A percentile compares a stretch with the other conserved stretches of the same genome.
phyloP scores from a whole-genome alignment of 2,797 vertebrate genomes.

The Luscinia luscinia region DNA sequence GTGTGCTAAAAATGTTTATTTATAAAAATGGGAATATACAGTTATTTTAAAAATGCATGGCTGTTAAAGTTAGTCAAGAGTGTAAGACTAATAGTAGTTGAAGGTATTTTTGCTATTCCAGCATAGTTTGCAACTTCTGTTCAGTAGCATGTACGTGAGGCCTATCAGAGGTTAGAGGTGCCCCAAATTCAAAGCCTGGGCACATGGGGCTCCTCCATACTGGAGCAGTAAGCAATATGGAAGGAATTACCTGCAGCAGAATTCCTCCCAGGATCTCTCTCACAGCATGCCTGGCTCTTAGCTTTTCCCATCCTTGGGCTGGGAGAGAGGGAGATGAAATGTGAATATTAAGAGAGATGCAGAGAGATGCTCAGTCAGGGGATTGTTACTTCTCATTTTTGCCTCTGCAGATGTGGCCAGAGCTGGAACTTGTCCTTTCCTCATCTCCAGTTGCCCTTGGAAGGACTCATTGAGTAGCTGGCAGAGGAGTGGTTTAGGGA shows the following conservation, averaged over 20 bases:
- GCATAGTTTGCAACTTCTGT: not conserved
- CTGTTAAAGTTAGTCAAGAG: not conserved
- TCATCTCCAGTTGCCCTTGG: not conserved
- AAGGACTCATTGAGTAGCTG: not conserved
- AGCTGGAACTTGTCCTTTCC: not conserved
- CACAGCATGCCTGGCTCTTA: not conserved
- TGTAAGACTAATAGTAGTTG: not conserved
- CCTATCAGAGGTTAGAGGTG: not conserved
- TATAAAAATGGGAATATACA: not conserved
- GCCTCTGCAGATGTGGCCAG: not conserved
- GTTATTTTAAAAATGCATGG: not conserved
- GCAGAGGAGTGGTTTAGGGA: not conserved
- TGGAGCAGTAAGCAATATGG: not conserved
- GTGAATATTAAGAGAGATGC: not conserved
- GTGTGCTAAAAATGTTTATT: not conserved
- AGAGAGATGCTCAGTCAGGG: not conserved
- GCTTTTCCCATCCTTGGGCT: accelerated
- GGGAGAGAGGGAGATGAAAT: not conserved
- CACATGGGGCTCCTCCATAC: accelerated
- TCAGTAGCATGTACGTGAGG: accelerated
- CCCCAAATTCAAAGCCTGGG: not conserved
- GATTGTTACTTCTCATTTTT: not conserved
- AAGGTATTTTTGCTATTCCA: not conserved
- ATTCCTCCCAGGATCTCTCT: not conserved
- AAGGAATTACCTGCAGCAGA: not conserved